A percentile compares a stretch with the other conserved stretches of the same genome.
These are phyloP conservation scores for Sciurus carolinensis DNA, from an alignment of 2,797 vertebrate species.

Conservation along the genomic window DNA sequence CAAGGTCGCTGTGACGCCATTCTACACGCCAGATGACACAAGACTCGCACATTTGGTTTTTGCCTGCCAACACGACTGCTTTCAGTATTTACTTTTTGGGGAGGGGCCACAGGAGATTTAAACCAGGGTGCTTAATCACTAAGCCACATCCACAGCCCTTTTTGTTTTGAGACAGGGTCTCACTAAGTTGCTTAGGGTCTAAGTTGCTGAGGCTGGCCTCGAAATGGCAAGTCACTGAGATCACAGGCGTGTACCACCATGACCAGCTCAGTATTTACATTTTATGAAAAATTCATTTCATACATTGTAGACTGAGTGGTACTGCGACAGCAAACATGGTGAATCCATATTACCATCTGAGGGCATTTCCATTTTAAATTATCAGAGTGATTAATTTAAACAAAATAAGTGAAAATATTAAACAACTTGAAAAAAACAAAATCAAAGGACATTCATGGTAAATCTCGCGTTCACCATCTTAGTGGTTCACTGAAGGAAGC, in stretches of 20 bases:
- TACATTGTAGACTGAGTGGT: background rate
- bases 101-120: too few relatives aligned
- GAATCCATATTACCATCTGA: background rate
- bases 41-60: background rate
- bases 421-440: background rate
- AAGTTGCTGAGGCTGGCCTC: too few relatives aligned
- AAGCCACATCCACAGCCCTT: too few relatives aligned
- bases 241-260: too few relatives aligned
- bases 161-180: too few relatives aligned
- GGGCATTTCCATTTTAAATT: background rate
- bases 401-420: background rate
- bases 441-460: background rate
- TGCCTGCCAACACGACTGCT: background rate
- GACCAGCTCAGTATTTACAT: background rate
- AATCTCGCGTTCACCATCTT: too few relatives aligned
- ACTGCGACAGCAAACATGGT: background rate
- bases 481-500: too few relatives aligned
- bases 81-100: background rate
- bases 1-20: accelerated
- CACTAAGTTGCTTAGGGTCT: too few relatives aligned
- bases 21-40: background rate
- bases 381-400: background rate
- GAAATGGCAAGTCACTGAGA: too few relatives aligned
- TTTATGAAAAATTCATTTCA: background rate
- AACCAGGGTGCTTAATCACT: too few relatives aligned